These are phyloP conservation scores for Zalophus californianus DNA, from an alignment of 2,797 vertebrate species.

Conservation along the genomic window DNA sequence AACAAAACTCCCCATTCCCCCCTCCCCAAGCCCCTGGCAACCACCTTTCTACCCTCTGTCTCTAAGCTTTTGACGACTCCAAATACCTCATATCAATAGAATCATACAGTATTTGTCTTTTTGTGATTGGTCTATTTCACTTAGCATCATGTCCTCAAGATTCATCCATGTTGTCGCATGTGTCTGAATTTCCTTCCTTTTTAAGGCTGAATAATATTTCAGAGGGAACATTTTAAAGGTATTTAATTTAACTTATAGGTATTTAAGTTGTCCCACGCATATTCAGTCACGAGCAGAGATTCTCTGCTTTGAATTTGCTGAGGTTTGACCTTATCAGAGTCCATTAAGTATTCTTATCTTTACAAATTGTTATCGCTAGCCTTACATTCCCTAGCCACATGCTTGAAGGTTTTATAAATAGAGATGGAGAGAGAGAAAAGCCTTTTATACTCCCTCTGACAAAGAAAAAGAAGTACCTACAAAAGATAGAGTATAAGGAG, in stretches of 20 bases:
- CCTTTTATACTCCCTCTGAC: background rate
- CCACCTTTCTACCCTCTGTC: background rate
- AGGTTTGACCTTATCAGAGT: conserved; percentile 1
- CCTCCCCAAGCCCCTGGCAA: too few relatives aligned
- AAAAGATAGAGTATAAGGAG: background rate
- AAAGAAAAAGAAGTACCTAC: background rate
- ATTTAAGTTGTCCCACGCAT: background rate
- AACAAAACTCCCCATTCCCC: background rate
- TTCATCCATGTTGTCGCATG: background rate
- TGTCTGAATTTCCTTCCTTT: conserved; percentile 14
- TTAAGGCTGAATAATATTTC: conserved; percentile 50
- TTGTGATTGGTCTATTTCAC: background rate
- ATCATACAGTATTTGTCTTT: background rate
- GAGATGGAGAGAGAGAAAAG: conserved; percentile 9
- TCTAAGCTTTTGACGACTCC: background rate
- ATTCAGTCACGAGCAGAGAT: background rate
- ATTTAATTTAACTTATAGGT: conserved; percentile 23
- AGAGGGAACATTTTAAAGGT: background rate
- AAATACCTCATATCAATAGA: background rate
- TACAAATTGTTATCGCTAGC: background rate
- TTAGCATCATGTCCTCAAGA: background rate
- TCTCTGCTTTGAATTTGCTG: background rate
- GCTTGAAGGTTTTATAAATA: conserved; percentile 42
- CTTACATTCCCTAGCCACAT: background rate
- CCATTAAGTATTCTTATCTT: background rate